Conservation (phyloP, 92 coral and sea anemone species). For the Paramuricea clavata region DNA sequence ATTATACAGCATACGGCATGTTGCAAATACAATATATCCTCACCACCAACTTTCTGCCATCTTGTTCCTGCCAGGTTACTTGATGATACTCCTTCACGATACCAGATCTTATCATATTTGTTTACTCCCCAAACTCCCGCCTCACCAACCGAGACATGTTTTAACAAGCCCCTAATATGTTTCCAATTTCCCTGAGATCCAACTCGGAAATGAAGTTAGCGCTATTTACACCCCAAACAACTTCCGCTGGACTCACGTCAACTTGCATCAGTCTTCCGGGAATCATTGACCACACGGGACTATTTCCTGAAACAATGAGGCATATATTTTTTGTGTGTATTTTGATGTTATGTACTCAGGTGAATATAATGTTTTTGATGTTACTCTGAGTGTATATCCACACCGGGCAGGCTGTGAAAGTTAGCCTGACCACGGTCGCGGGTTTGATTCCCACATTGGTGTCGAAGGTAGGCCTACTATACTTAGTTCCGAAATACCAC, state of each 20-base stretch:
- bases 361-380: too few relatives aligned
- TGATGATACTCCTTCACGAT: slow-evolving; percentile 18
- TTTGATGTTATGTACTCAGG: too few relatives aligned
- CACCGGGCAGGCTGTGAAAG: too few relatives aligned
- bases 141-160: slow-evolving; percentile 53
- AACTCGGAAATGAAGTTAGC: neutral
- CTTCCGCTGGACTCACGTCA: neutral
- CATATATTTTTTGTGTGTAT: too few relatives aligned
- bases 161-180: neutral
- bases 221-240: neutral
- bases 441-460: too few relatives aligned
- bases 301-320: too few relatives aligned
- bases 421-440: too few relatives aligned
- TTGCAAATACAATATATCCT: too few relatives aligned
- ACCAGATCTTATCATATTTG: slow-evolving; percentile 19
- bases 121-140: slow-evolving; percentile 63
- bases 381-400: too few relatives aligned
- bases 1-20: too few relatives aligned
- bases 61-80: neutral
- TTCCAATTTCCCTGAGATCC: neutral
- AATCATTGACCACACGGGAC: neutral
- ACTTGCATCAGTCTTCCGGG: neutral
- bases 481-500: too few relatives aligned
- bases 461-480: too few relatives aligned
- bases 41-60: neutral